These are phyloP conservation scores for Trichechus manatus DNA, from an alignment of 2,113 vertebrate genomes.

Conservation along the genomic window DNA sequence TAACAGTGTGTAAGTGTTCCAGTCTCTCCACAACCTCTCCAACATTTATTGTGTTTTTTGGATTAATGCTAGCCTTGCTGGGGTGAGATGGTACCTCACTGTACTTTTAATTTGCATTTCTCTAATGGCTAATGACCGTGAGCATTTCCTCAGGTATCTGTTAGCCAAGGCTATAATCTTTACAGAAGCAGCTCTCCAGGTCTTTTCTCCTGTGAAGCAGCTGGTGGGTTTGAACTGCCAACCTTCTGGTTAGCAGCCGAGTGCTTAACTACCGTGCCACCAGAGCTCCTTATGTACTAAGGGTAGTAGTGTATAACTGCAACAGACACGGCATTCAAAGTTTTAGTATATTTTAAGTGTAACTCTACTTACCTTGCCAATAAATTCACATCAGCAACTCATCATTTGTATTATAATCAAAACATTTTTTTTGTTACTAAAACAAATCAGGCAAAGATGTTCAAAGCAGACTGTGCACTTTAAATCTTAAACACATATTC, in stretches of 20 bases:
- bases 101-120: no score
- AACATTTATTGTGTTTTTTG: no score
- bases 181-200: not conserved
- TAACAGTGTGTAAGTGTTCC: no score
- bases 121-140: no score
- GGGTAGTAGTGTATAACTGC: not conserved
- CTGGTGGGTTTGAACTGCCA: not conserved
- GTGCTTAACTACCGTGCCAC: not conserved
- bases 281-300: not conserved
- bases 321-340: not conserved
- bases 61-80: no score
- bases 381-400: not conserved
- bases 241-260: not conserved
- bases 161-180: no score
- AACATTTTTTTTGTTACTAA: slow-evolving; percentile 17
- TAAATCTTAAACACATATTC: slow-evolving; percentile 29
- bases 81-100: no score
- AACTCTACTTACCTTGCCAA: slow-evolving; percentile 25
- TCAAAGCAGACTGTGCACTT: slow-evolving; percentile 28
- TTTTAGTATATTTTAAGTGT: slow-evolving; percentile 33
- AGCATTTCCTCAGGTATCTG: no score
- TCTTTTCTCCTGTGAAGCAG: not conserved
- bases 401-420: not conserved
- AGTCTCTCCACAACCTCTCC: no score
- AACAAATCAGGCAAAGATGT: slow-evolving; percentile 32